Evolutionary conservation across 2,888 invertebrate genomes (phyloP).

Genomic region (Drosophila mettleri): DNA sequence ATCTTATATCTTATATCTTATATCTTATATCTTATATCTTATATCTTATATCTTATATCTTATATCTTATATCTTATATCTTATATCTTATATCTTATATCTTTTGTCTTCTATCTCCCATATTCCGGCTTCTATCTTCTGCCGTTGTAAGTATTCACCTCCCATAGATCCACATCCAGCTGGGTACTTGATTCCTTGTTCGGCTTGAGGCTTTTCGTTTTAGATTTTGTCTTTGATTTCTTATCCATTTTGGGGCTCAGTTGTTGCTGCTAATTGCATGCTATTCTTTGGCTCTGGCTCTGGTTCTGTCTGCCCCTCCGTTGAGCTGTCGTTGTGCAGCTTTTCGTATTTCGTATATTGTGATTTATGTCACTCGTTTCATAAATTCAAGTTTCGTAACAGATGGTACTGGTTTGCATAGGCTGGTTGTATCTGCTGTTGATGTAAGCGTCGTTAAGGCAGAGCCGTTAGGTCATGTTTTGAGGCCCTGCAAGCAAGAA

Average conservation of each 20-base stretch:
- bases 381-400: conserved; percentile 53
- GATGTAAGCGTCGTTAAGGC: conserved; percentile 14
- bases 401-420: conserved; percentile 40
- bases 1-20: not conserved
- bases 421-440: conserved; percentile 24
- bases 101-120: not conserved
- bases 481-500: conserved; percentile 21
- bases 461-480: conserved; percentile 37
- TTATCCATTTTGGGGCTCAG: conserved; percentile 64
- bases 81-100: not conserved
- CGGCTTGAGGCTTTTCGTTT: conserved; percentile 77
- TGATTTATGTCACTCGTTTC: conserved; percentile 60
- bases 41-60: not conserved
- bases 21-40: not conserved
- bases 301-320: not conserved
- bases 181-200: conserved; percentile 82
- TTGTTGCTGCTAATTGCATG: conserved; percentile 47
- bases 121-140: not conserved
- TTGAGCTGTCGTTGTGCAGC: conserved; percentile 10
- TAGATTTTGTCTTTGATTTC: conserved; percentile 78
- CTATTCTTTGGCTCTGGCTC: conserved; percentile 21
- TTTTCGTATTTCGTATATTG: conserved; percentile 21
- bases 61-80: not conserved
- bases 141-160: conserved; percentile 65
- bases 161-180: conserved; percentile 84